phyloP scores from a whole-genome alignment of 2,888 invertebrate species.

The Autographa gamma region DNA sequence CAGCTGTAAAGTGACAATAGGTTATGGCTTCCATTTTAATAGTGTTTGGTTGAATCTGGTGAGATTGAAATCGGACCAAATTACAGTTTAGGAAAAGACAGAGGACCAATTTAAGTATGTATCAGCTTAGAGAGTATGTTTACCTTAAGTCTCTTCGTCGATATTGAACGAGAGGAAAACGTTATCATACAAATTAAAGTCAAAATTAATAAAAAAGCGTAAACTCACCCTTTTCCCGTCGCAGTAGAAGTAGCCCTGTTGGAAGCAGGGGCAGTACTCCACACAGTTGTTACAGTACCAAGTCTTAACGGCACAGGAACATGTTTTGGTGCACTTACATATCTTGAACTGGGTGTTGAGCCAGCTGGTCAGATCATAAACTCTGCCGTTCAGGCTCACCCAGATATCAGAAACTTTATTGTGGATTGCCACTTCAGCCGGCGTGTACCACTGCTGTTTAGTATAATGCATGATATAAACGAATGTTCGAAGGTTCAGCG shows the following conservation, averaged over 20 bases:
- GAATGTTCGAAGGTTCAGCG: no score
- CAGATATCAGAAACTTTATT: slow-evolving; percentile 93
- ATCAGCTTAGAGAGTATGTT: no score
- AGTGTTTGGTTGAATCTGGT: no score
- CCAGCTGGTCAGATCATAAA: slow-evolving; percentile 89
- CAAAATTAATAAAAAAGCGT: no score
- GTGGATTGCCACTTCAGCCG: slow-evolving; percentile 92
- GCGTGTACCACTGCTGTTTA: slow-evolving; percentile 83
- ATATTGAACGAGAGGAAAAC: no score
- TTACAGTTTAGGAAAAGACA: no score
- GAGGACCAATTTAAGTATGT: no score
- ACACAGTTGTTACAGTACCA: slow-evolving; percentile 80
- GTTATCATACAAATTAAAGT: no score
- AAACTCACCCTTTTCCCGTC: slow-evolving; percentile 76
- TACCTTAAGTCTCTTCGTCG: no score
- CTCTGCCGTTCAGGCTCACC: slow-evolving; percentile 93
- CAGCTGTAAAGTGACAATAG: slow-evolving; percentile 68
- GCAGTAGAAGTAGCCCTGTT: slow-evolving; percentile 77
- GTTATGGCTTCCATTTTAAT: no score
- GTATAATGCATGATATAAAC: slow-evolving; percentile 76
- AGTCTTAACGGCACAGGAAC: slow-evolving; percentile 74
- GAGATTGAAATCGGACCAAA: no score
- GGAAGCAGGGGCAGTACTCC: slow-evolving; percentile 79
- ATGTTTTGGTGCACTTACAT: slow-evolving; percentile 75
- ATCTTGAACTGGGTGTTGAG: slow-evolving; percentile 71